Base-by-base conservation (phyloP, 2,888 invertebrate species). In the Dichetophora obliterata region DNA sequence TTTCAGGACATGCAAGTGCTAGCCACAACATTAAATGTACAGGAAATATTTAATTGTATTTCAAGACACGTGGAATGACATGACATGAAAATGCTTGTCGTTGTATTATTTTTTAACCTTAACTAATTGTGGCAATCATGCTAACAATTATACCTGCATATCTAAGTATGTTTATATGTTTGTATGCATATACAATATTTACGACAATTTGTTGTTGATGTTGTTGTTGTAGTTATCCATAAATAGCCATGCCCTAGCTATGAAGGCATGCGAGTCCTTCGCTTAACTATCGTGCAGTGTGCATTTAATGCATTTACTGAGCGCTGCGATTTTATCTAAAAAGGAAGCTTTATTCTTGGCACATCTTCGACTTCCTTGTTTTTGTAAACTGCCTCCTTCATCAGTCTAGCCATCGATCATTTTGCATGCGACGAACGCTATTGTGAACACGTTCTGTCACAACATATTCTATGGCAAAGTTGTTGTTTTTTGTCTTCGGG, bases 401-500 rank as follows among this genome's bases (percentile, higher is more conserved):
- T 34, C 37, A 22, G 48, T 24, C 34, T 31, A 48, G 59, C 48
- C 72, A 72, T n/a, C 61, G 72, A 59, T 70, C 54, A 54, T 52
- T 31, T n/a, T 52, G 48, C 48, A 50, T 27, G 48, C 22, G 50
- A 48, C 48, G 22, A 50, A 54, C 14, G 24, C 50, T 34, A 68
- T 54, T 72, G 61, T 48, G 61, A 72, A 72, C 72, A 72, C 27
- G 72, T 72, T 72, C 24, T 72, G 61, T 61, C 59, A 72, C 72
- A 43, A 43, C 43, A 43, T 11, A 1, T 11, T 48, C n/a, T 48
- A 61, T 61, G 59, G 61, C 48, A 63, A 14, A 34, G 63, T n/a
- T 22, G 43, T 43, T 43, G 43, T 43, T 4, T 43, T 43, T 43
- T 43, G 11, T 43, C 2, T 43, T 52, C 4, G n/a, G 31, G 24